These are phyloP conservation scores for Halyomorpha halys DNA, from an alignment of 1,140 invertebrate genomes.

Conservation along the genomic window DNA sequence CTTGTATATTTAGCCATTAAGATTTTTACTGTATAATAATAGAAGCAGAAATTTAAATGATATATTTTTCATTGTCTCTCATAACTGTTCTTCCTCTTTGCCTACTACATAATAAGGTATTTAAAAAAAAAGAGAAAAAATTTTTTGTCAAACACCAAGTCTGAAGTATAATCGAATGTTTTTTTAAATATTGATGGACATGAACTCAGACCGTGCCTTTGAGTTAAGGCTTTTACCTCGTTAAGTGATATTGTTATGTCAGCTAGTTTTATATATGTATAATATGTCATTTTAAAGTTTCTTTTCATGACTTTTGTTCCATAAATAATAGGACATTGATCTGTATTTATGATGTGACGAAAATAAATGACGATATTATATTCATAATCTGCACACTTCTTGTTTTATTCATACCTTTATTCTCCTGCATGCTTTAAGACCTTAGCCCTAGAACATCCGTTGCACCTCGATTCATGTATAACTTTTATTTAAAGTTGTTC, in stretches of 20 bases:
- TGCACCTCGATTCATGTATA: too few species aligned
- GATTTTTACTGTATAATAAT: neutral
- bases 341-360: slow-evolving; percentile 18
- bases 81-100: too few species aligned
- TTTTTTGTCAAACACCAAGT: slow-evolving; percentile 15
- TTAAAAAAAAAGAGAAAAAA: neutral
- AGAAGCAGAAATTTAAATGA: slow-evolving; percentile 1
- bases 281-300: slow-evolving; percentile 6
- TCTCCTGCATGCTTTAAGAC: neutral
- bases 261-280: neutral
- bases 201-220: slow-evolving; percentile 11
- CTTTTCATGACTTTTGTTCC: slow-evolving; percentile 7
- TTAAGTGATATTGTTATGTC: slow-evolving; percentile 8
- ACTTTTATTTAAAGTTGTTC: too few species aligned
- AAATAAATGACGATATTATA: slow-evolving; percentile 13
- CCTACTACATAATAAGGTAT: too few species aligned
- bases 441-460: too few species aligned
- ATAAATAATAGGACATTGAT: slow-evolving; percentile 7
- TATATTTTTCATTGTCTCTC: slow-evolving; percentile 15
- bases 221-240: neutral
- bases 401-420: neutral
- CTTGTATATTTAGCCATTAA: slow-evolving; percentile 11
- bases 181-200: neutral
- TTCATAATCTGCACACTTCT: neutral
- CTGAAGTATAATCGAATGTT: slow-evolving; percentile 7